A percentile compares a stretch with the other conserved stretches of the same genome.
Evolutionary conservation across 1,140 invertebrate species (phyloP).

Genomic region (Agrypnia vestita): DNA sequence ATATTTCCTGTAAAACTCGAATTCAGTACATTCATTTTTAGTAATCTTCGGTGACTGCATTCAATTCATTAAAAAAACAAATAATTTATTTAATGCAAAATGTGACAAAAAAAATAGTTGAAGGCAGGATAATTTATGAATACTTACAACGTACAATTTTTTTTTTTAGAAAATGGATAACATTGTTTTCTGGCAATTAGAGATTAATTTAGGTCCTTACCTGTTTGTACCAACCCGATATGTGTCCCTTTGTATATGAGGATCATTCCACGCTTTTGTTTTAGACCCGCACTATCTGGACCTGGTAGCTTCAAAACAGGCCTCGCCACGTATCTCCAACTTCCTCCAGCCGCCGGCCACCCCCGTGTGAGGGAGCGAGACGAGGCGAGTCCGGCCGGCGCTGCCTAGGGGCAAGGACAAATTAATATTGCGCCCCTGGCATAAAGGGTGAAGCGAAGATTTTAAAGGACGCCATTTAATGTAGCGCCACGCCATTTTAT

Average conservation of each 20-base stretch:
- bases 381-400: constrained; percentile 39
- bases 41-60: too few species aligned
- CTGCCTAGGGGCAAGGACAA: constrained; percentile 50
- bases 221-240: neutral
- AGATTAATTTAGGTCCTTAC: constrained; percentile 30
- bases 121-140: too few species aligned
- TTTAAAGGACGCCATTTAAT: constrained; percentile 56
- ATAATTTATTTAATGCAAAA: too few species aligned
- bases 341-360: neutral
- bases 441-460: constrained; percentile 49
- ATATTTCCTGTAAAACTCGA: too few species aligned
- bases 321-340: constrained; percentile 8
- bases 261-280: constrained; percentile 60
- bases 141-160: too few species aligned
- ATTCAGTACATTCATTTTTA: too few species aligned
- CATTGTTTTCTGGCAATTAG: neutral
- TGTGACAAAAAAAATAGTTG: too few species aligned
- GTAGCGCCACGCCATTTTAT: constrained; percentile 49
- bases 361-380: constrained; percentile 28
- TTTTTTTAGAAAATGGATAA: too few species aligned
- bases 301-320: constrained; percentile 22
- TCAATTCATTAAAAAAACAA: too few species aligned
- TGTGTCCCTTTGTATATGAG: constrained; percentile 60
- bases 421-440: constrained; percentile 57
- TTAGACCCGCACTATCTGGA: constrained; percentile 51